Evolutionary conservation across 2,797 vertebrate species (phyloP).

Genomic region (Tinamus major): DNA sequence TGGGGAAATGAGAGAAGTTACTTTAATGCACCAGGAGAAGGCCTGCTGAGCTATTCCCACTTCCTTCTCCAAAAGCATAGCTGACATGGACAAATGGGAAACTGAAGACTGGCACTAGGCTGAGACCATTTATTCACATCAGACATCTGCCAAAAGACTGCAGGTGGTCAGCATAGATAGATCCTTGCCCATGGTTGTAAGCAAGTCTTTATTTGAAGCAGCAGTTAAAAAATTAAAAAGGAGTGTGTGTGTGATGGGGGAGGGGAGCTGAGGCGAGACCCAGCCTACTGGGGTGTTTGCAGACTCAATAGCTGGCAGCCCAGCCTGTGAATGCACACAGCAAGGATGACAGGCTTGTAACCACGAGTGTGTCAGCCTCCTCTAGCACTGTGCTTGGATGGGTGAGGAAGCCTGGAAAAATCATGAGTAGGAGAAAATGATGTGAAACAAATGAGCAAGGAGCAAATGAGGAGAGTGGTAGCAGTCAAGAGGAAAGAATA

Average conservation of each 20-base stretch:
- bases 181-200: not conserved
- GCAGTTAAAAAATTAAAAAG: not conserved
- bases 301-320: not conserved
- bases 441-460: not conserved
- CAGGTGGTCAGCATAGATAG: not conserved
- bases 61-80: not conserved
- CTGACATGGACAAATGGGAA: not conserved
- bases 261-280: too few relatives aligned
- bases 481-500: not conserved
- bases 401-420: not conserved
- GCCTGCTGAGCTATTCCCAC: accelerated
- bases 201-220: not conserved
- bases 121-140: not conserved
- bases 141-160: not conserved
- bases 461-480: not conserved
- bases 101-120: not conserved
- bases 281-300: not conserved
- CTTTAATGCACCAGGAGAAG: not conserved
- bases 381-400: not conserved
- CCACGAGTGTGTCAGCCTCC: not conserved
- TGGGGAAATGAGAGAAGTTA: not conserved
- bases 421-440: not conserved
- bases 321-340: not conserved
- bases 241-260: too few relatives aligned
- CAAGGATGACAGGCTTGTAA: not conserved